Conservation (phyloP, 2,888 invertebrate species). For the Scaptomyza cyrtandrae region DNA sequence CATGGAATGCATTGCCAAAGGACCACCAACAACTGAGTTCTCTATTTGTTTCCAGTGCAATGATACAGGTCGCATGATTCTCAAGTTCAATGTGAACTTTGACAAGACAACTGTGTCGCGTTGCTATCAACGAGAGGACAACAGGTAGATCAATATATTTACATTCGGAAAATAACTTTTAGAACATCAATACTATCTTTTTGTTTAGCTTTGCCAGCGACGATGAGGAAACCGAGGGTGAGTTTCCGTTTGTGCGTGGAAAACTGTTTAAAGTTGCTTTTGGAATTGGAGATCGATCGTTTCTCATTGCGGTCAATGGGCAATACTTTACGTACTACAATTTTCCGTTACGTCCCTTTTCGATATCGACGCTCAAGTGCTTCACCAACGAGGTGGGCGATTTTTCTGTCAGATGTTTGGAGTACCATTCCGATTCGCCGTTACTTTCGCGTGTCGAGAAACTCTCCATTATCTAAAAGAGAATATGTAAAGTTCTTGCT, state of each 20-base stretch:
- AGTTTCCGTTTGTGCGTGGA: constrained; percentile 84
- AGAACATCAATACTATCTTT: not conserved
- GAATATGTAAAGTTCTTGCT: constrained; percentile 16
- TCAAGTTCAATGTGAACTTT: constrained; percentile 83
- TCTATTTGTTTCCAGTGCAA: constrained; percentile 84
- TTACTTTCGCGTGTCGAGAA: constrained; percentile 82
- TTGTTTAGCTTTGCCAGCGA: constrained; percentile 75
- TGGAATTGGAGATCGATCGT: constrained; percentile 83
- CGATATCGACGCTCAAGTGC: constrained; percentile 83
- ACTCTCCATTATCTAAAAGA: constrained; percentile 77
- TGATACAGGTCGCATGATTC: constrained; percentile 81
- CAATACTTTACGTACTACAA: constrained; percentile 84
- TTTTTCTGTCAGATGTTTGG: constrained; percentile 81
- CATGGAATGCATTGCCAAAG: constrained; percentile 83
- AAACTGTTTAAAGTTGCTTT: constrained; percentile 84
- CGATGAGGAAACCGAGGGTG: constrained; percentile 84
- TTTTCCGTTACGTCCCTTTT: constrained; percentile 81
- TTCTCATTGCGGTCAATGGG: constrained; percentile 83
- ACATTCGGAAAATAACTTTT: not conserved
- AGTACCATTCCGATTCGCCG: constrained; percentile 83
- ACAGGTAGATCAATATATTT: constrained; percentile 66
- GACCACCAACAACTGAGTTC: constrained; percentile 82
- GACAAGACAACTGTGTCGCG: constrained; percentile 81
- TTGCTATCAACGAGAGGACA: constrained; percentile 81
- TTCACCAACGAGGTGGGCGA: constrained; percentile 82